Base-by-base conservation (phyloP, 2,113 vertebrate species). In the Channa maculata region DNA sequence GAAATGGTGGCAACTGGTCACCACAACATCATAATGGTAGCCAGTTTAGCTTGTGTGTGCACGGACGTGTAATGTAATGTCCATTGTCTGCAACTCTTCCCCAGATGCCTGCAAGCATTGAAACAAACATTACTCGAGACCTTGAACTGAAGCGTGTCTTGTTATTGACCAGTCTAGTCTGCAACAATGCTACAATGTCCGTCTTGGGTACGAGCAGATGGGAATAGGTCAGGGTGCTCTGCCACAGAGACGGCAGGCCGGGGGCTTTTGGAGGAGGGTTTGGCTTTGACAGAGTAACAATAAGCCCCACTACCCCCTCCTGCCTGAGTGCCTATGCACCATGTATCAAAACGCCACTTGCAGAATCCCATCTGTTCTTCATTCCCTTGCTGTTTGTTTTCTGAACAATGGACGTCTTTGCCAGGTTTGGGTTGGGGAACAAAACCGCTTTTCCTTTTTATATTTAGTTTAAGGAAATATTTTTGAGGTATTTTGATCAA, bases 351-450 rank as follows among this genome's bases (percentile, higher is more conserved):
- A 88, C 36, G 69, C 77, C 76, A 74, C 79, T 83, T 11, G 75
- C 78, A 61, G 87, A 44, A 71, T 71, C 88, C 93, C 94, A 95
- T 94, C 94, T 95, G 94, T 74, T 92, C 88, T 65, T 75, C 89
- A 85, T 90, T 87, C 85, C 86, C 48, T 80, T 75, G 85, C 64
- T 81, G 75, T 65, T 68, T 67, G 57, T 75, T 52, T 49, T 63
- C 62, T 49, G 66, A 54, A 93, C 90, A 91, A 92, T 77, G 37
- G 85, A 38, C 0, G n/a, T 45, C 49, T 39, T 24, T 61, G 48
- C 37, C 64, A 52, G 67, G 55, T 45, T 6, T 5, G 14, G 41
- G 41, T 8, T 11, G 41, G 6, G 73, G 41, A 52, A 5, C 55
- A 41, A 0, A 63, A 75, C 15, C 34, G 11, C 24, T 51, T 24